Conservation (phyloP, 2,888 invertebrate genomes). For the Pherbina coryleti region DNA sequence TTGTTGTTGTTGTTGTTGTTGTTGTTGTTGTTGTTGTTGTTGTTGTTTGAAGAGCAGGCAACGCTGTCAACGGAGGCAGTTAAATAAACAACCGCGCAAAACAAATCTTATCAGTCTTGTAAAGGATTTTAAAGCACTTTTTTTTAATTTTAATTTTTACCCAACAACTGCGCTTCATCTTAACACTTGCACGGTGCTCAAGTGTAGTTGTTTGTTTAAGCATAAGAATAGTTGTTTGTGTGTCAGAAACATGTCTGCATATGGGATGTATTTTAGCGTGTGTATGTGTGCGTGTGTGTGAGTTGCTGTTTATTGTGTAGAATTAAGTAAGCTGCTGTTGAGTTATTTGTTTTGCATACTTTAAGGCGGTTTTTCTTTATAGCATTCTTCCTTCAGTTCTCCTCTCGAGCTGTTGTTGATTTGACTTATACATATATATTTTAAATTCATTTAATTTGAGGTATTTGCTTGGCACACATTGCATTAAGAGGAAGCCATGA, state of each 20-base stretch:
- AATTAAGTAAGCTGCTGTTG: constrained; percentile 3
- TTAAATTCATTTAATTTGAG: constrained; percentile 40
- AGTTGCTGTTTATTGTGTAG: not conserved
- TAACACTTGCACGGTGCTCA: not conserved
- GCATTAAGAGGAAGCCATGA: not conserved
- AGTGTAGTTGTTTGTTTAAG: not conserved
- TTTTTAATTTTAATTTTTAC: not conserved
- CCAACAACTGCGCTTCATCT: not conserved
- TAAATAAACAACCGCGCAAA: not conserved
- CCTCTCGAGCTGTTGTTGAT: not conserved
- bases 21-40: not conserved
- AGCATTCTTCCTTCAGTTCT: not conserved
- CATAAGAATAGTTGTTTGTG: not conserved
- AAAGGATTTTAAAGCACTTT: not conserved
- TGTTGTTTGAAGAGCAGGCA: not conserved
- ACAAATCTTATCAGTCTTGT: not conserved
- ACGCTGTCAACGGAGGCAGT: too few relatives aligned
- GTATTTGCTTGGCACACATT: not conserved
- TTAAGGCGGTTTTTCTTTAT: not conserved
- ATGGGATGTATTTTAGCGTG: not conserved
- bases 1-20: constrained; percentile 1
- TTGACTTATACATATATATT: constrained; percentile 37
- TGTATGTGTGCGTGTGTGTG: not conserved
- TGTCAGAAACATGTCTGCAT: not conserved
- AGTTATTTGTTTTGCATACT: constrained; percentile 23